Conservation (phyloP, 1,140 invertebrate genomes). For the Chrysopa pallens region DNA sequence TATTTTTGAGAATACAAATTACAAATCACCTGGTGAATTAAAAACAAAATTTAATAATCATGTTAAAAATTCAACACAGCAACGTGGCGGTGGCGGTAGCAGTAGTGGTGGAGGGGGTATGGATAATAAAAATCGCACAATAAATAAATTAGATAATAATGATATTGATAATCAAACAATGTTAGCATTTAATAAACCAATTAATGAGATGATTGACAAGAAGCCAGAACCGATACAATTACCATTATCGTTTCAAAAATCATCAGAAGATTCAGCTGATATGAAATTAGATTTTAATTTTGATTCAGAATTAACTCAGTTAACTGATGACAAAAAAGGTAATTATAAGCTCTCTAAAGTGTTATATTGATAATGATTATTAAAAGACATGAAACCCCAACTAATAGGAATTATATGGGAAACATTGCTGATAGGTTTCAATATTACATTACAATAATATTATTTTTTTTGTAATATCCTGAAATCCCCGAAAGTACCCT, state of each 20-base stretch:
- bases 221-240: constrained; percentile 36
- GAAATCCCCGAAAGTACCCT: no score
- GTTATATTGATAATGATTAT: no score
- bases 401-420: no score
- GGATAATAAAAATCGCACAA: constrained; percentile 15
- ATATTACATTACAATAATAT: no score
- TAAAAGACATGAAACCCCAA: no score
- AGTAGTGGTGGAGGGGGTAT: constrained; percentile 23
- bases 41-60: constrained; percentile 30
- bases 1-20: constrained; percentile 85
- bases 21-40: constrained; percentile 39
- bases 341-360: no score
- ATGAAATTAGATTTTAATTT: constrained; percentile 85
- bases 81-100: constrained; percentile 6
- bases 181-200: constrained; percentile 40
- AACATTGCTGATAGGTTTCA: no score
- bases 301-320: constrained; percentile 56
- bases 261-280: constrained; percentile 56
- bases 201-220: constrained; percentile 32
- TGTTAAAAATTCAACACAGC: constrained; percentile 19
- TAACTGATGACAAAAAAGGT: constrained; percentile 53
- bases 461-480: no score
- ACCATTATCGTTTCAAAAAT: constrained; percentile 37
- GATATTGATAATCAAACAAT: constrained; percentile 18
- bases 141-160: constrained; percentile 12